Conservation (phyloP, 2,888 invertebrate species). For the Ceramica pisi region DNA sequence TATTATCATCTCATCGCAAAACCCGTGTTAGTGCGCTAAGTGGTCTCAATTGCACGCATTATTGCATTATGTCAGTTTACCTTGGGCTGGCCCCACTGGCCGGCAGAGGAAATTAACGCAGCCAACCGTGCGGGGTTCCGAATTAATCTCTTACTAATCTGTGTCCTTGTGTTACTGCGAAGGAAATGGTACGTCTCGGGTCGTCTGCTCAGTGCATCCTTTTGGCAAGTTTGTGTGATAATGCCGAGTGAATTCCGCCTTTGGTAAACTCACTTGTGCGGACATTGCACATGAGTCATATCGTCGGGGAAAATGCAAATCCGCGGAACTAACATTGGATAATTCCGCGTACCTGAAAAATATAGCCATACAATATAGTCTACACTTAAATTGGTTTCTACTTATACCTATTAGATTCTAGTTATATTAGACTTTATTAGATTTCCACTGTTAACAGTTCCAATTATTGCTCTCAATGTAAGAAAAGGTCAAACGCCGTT, state of each 20-base stretch:
- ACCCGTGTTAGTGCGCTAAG: constrained; percentile 46
- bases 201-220: background rate
- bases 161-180: constrained; percentile 19
- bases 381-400: too few species aligned
- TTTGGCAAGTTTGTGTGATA: constrained; percentile 10
- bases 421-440: too few species aligned
- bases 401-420: too few species aligned
- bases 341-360: too few species aligned
- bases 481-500: too few species aligned
- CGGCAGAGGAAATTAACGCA: constrained; percentile 49
- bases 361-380: too few species aligned
- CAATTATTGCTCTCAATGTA: too few species aligned
- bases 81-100: constrained; percentile 45
- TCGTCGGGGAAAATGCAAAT: too few species aligned
- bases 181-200: background rate
- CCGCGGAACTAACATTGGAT: too few species aligned
- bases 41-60: constrained; percentile 58
- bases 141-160: constrained; percentile 37
- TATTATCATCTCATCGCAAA: constrained; percentile 52
- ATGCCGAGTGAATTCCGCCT: background rate
- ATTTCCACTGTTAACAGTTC: too few species aligned
- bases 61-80: constrained; percentile 56
- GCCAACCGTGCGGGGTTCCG: constrained; percentile 18
- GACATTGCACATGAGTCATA: background rate
- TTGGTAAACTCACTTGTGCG: background rate